Conservation (phyloP, 2,888 invertebrate species). For the Cephus pygmeus region DNA sequence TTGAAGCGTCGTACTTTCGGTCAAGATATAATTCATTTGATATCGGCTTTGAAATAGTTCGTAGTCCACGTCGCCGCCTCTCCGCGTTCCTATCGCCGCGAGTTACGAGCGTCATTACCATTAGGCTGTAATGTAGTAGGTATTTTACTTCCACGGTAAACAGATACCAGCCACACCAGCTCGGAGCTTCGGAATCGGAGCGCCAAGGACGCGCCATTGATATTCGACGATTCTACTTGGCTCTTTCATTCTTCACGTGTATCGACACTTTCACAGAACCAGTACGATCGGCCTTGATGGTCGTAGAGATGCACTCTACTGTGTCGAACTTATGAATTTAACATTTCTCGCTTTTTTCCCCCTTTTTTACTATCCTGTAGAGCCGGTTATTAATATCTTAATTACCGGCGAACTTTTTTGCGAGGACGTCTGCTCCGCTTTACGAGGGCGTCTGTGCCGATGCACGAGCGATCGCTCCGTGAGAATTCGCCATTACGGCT, state of each 20-base stretch:
- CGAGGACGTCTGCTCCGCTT: conserved; percentile 31
- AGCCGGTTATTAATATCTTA: conserved; percentile 42
- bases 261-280: not conserved
- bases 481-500: not conserved
- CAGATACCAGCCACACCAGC: too few species aligned
- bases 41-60: conserved; percentile 19
- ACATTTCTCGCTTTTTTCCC: not conserved
- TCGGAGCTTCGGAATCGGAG: too few species aligned
- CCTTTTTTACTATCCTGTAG: not conserved
- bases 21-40: conserved; percentile 24
- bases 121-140: conserved; percentile 49
- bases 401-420: conserved; percentile 36
- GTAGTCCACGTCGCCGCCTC: not conserved
- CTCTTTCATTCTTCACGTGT: not conserved
- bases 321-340: not conserved
- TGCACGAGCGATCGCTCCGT: not conserved
- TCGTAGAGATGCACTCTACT: not conserved
- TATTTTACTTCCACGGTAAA: conserved; percentile 6
- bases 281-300: not conserved
- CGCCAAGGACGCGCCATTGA: not conserved
- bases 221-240: not conserved
- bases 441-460: not conserved
- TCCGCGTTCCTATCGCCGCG: conserved; percentile 43
- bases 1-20: not conserved
- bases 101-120: conserved; percentile 59